Conservation (phyloP, 2,797 vertebrate genomes). For the Microctenopoma steveboyesi region DNA sequence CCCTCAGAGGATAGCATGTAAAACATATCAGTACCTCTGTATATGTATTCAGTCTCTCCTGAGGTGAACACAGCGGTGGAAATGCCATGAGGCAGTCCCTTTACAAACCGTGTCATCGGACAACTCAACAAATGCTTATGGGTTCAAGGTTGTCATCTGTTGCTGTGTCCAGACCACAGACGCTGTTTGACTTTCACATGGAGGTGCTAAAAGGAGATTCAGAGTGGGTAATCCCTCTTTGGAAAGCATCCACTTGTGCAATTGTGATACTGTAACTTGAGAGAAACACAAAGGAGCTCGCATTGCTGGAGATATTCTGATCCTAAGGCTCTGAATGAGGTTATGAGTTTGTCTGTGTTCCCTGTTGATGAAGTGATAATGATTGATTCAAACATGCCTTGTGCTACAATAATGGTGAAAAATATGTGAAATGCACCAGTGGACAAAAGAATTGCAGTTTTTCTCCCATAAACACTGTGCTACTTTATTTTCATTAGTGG, state of each 20-base stretch:
- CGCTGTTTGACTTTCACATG: conserved; percentile 69
- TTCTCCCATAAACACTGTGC: conserved; percentile 16
- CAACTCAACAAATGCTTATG: conserved; percentile 43
- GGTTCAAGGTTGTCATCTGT: conserved; percentile 78
- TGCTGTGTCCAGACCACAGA: conserved; percentile 44
- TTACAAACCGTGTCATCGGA: conserved; percentile 54
- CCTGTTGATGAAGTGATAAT: conserved; percentile 55
- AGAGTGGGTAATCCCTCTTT: conserved; percentile 61
- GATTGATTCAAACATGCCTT: conserved; percentile 42
- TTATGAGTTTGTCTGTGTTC: conserved; percentile 28
- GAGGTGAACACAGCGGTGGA: conserved; percentile 61
- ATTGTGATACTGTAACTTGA: conserved; percentile 66
- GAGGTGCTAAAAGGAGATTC: conserved; percentile 77
- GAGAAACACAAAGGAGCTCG: conserved; percentile 59
- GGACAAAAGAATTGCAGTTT: conserved; percentile 10
- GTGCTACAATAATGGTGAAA: background rate
- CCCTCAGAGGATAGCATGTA: conserved; percentile 72
- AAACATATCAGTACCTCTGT: conserved; percentile 78
- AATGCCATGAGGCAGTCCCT: conserved; percentile 58
- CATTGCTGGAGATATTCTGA: conserved; percentile 28
- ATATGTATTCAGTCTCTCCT: conserved; percentile 75
- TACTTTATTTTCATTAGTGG: conserved; percentile 31
- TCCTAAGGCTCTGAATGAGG: conserved; percentile 16
- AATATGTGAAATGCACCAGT: conserved; percentile 35
- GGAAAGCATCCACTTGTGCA: conserved; percentile 63